Evolutionary conservation across 1,140 invertebrate species (phyloP).

Genomic region (Mycetomoellerius zeteki): DNA sequence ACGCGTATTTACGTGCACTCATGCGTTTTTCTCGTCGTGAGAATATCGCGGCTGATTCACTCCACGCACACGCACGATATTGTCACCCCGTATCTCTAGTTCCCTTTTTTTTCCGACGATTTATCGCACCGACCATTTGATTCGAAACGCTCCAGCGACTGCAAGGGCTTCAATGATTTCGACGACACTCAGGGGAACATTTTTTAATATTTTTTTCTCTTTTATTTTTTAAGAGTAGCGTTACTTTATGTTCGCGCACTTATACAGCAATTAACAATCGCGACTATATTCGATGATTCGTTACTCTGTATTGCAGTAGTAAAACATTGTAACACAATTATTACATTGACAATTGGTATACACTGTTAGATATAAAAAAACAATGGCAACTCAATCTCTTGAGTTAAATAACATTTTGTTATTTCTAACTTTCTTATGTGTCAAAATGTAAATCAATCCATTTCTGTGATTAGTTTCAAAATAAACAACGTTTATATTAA

Average conservation of each 20-base stretch:
- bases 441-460: too few species aligned
- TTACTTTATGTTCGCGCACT: slow-evolving; percentile 19
- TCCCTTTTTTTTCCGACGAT: slow-evolving; percentile 32
- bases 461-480: too few species aligned
- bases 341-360: not conserved
- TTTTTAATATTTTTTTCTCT: slow-evolving; percentile 43
- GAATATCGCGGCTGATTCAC: slow-evolving; percentile 45
- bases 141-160: slow-evolving; percentile 37
- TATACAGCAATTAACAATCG: slow-evolving; percentile 36
- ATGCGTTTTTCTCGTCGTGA: not conserved
- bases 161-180: slow-evolving; percentile 49
- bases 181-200: slow-evolving; percentile 43
- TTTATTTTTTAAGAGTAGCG: slow-evolving; percentile 29
- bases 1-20: not conserved
- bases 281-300: not conserved
- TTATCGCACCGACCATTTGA: slow-evolving; percentile 26
- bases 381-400: too few species aligned
- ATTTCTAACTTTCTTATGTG: too few species aligned
- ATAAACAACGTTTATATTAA: too few species aligned
- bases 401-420: too few species aligned
- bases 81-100: slow-evolving; percentile 13
- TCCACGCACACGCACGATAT: slow-evolving; percentile 36
- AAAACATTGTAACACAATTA: slow-evolving; percentile 8
- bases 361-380: too few species aligned
- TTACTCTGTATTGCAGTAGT: not conserved